Evolutionary conservation across 1,140 invertebrate genomes (phyloP).

Genomic region (Drosophila tropicalis): DNA sequence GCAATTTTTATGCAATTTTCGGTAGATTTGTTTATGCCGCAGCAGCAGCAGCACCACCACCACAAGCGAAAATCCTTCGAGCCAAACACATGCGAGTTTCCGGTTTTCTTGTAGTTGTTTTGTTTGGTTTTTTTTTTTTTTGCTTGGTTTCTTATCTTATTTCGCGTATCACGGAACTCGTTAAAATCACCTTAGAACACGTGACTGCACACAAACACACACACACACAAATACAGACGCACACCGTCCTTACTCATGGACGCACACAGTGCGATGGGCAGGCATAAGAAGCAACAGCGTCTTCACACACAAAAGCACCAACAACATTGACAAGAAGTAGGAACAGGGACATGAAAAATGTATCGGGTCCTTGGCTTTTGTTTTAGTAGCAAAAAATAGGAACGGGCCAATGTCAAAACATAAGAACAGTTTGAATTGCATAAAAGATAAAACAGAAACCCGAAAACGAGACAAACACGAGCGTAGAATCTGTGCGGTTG

Average conservation of each 20-base stretch:
- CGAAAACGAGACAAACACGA: constrained; percentile 30
- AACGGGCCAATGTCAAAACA: constrained; percentile 51
- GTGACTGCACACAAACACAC: constrained; percentile 62
- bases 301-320: constrained; percentile 24
- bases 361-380: constrained; percentile 36
- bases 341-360: constrained; percentile 30
- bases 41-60: background rate
- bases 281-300: constrained; percentile 47
- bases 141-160: constrained; percentile 69
- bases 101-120: constrained; percentile 4
- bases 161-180: constrained; percentile 79
- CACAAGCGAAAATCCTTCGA: constrained; percentile 30
- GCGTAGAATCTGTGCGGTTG: constrained; percentile 43
- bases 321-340: constrained; percentile 1
- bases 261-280: background rate
- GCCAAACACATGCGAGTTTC: constrained; percentile 23
- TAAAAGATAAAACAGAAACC: constrained; percentile 20
- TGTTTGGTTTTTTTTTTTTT: constrained; percentile 24
- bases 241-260: constrained; percentile 15
- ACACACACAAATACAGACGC: constrained; percentile 1
- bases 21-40: constrained; percentile 39
- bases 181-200: constrained; percentile 80
- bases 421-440: constrained; percentile 45
- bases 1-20: constrained; percentile 61
- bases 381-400: background rate